A percentile compares a stretch with the other conserved stretches of the same genome.
Evolutionary conservation across 2,888 invertebrate genomes (phyloP).

Genomic region (Chromoteleia sp.): DNA sequence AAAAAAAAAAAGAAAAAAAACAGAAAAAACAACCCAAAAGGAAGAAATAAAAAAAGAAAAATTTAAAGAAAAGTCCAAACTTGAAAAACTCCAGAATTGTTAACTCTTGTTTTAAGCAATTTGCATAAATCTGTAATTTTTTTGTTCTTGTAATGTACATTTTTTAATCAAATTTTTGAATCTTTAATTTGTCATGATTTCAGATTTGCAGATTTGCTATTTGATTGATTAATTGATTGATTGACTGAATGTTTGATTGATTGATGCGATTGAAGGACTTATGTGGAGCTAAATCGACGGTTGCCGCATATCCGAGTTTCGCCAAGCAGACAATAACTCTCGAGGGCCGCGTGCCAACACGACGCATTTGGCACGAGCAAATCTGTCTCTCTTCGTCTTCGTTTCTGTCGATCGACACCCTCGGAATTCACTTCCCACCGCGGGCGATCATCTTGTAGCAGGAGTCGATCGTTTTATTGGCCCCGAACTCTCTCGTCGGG

Average conservation of each 20-base stretch:
- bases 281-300: slow-evolving; percentile 28
- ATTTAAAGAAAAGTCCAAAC: no score
- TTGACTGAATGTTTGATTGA: slow-evolving; percentile 1
- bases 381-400: slow-evolving; percentile 28
- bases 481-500: neutral
- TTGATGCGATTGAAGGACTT: slow-evolving; percentile 21
- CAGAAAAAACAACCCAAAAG: no score
- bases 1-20: no score
- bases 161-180: no score
- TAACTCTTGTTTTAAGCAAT: no score
- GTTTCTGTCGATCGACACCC: slow-evolving; percentile 48
- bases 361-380: slow-evolving; percentile 73
- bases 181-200: no score
- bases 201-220: neutral
- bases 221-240: slow-evolving; percentile 1
- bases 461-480: slow-evolving; percentile 28
- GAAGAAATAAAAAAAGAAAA: no score
- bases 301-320: slow-evolving; percentile 18
- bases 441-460: slow-evolving; percentile 9
- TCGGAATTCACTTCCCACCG: slow-evolving; percentile 41
- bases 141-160: no score
- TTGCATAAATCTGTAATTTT: no score
- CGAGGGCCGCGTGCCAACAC: slow-evolving; percentile 75
- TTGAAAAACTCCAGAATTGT: no score
- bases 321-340: slow-evolving; percentile 72